These are phyloP conservation scores for Quadroppia sp. DNA, from an alignment of 2,888 invertebrate species.

Conservation along the genomic window DNA sequence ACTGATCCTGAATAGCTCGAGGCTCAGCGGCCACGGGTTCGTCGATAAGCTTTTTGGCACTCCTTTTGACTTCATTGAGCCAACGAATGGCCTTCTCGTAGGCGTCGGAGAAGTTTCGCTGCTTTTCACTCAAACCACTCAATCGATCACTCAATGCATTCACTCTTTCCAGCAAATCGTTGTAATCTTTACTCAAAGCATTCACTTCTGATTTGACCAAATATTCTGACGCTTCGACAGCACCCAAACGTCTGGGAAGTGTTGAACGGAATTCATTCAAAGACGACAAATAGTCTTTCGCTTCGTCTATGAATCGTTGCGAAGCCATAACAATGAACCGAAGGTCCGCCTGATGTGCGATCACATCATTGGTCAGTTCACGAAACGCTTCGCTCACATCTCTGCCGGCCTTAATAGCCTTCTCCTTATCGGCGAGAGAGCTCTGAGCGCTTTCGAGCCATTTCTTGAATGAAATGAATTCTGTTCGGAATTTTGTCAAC, in stretches of 20 bases:
- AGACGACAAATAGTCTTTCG: conserved; percentile 78
- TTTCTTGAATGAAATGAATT: conserved; percentile 71
- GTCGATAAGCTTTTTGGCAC: conserved; percentile 68
- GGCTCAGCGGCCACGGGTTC: conserved; percentile 84
- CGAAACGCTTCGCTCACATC: conserved; percentile 41
- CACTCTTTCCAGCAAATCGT: conserved; percentile 74
- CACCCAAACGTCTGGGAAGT: conserved; percentile 68
- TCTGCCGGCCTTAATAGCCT: conserved; percentile 59
- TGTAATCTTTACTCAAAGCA: conserved; percentile 62
- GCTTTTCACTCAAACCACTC: conserved; percentile 70
- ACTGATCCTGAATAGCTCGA: conserved; percentile 77
- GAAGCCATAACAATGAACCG: conserved; percentile 93
- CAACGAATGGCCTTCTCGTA: conserved; percentile 74
- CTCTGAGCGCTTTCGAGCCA: conserved; percentile 80
- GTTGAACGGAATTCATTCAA: conserved; percentile 83
- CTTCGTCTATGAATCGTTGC: conserved; percentile 92
- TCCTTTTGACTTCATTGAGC: conserved; percentile 73
- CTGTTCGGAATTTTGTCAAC: conserved; percentile 56
- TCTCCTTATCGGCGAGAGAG: conserved; percentile 76
- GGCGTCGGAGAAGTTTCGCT: conserved; percentile 74
- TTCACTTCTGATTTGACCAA: conserved; percentile 73
- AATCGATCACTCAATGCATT: conserved; percentile 76
- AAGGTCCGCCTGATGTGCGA: conserved; percentile 91
- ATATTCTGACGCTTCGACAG: conserved; percentile 70
- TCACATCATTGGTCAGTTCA: conserved; percentile 82